Evolutionary conservation across 2,888 invertebrate genomes (phyloP).

Genomic region (Tetramorium bicarinatum): DNA sequence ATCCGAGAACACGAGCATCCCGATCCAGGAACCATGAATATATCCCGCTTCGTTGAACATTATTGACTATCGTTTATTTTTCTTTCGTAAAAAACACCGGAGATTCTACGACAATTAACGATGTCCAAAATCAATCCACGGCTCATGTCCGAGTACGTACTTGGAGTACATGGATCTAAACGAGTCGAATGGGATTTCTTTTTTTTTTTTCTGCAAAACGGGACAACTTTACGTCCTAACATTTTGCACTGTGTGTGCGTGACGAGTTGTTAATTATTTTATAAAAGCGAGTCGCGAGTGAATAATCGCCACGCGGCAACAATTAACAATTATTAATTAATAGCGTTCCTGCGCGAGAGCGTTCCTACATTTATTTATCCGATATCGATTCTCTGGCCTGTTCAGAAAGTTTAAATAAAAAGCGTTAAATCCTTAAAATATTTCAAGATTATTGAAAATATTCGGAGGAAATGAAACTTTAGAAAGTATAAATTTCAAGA

Average conservation of each 20-base stretch:
- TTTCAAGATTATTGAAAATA: neutral
- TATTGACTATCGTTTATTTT: constrained; percentile 54
- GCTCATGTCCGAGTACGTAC: neutral
- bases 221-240: constrained; percentile 21
- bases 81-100: constrained; percentile 32
- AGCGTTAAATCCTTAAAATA: neutral
- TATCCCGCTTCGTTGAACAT: constrained; percentile 57
- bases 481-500: neutral
- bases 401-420: neutral
- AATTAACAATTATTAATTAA: constrained; percentile 50
- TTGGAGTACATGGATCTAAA: constrained; percentile 38
- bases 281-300: constrained; percentile 37
- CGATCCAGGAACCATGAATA: constrained; percentile 61
- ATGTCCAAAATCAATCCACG: constrained; percentile 31
- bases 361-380: constrained; percentile 30
- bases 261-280: constrained; percentile 41
- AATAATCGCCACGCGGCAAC: constrained; percentile 51
- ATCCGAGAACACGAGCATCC: constrained; percentile 34
- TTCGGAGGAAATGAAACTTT: neutral
- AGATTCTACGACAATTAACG: constrained; percentile 36
- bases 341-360: constrained; percentile 50
- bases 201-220: constrained; percentile 24
- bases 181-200: constrained; percentile 26
- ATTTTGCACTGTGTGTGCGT: constrained; percentile 35
- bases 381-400: constrained; percentile 44